A percentile compares a stretch with the other conserved stretches of the same genome.
Evolutionary conservation across 2,888 invertebrate genomes (phyloP).

Genomic region (Zygaena filipendulae): DNA sequence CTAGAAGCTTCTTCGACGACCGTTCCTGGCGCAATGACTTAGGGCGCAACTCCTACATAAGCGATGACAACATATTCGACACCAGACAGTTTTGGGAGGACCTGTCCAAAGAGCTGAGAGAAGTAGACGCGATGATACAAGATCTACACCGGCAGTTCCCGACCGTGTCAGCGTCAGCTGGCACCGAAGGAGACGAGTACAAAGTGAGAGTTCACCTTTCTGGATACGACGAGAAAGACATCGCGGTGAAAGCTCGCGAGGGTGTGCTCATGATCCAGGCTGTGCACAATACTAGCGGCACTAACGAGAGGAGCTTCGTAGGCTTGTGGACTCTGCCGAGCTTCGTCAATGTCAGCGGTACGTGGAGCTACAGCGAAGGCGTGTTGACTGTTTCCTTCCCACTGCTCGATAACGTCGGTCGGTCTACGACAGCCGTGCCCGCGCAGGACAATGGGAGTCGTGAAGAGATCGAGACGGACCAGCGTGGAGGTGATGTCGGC

Average conservation of each 20-base stretch:
- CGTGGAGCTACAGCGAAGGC: conserved; percentile 34
- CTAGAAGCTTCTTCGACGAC: conserved; percentile 19
- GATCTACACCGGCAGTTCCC: conserved; percentile 34
- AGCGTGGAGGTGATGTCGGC: conserved; percentile 18
- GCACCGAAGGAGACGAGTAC: conserved; percentile 32
- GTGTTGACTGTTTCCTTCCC: conserved; percentile 38
- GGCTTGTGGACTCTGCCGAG: conserved; percentile 34
- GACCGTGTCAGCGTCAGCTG: conserved; percentile 19
- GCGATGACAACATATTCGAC: conserved; percentile 31
- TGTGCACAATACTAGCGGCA: conserved; percentile 21
- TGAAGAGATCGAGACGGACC: conserved; percentile 38
- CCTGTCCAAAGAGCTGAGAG: conserved; percentile 28
- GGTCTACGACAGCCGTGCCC: conserved; percentile 5
- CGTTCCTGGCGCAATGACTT: conserved; percentile 10
- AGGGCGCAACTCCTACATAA: conserved; percentile 13
- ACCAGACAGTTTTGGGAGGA: conserved; percentile 37
- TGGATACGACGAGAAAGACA: conserved; percentile 42
- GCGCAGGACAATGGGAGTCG: conserved; percentile 21
- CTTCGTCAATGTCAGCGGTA: conserved; percentile 31
- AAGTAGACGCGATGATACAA: conserved; percentile 30
- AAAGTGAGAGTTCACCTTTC: conserved; percentile 30
- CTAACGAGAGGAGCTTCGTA: conserved; percentile 26
- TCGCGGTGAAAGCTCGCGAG: conserved; percentile 42
- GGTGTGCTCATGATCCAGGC: conserved; percentile 48
- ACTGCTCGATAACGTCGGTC: conserved; percentile 12